Percentiles rank a stretch among this genome's conserved stretches.
Conservation (phyloP, 1,140 invertebrate genomes). For the Bombus impatiens region DNA sequence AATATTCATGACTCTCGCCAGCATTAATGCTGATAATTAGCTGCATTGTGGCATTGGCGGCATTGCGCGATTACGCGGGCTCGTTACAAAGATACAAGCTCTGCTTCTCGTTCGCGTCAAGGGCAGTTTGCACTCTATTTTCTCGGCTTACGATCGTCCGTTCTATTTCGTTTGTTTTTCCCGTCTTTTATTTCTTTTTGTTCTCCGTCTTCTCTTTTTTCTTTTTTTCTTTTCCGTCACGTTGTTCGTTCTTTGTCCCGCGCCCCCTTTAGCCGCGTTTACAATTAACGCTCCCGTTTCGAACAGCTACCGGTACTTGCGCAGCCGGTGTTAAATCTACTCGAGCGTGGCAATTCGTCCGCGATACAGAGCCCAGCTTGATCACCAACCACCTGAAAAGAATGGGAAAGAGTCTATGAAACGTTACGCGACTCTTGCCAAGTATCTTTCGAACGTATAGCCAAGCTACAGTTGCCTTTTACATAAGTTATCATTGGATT, state of each 20-base stretch:
- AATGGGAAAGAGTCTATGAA: neutral
- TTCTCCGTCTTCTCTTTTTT: too few species aligned
- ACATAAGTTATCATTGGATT: neutral
- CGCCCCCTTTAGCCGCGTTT: neutral
- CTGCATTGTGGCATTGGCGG: constrained; percentile 29
- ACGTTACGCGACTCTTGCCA: neutral
- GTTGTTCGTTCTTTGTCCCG: constrained; percentile 2
- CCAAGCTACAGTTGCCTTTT: neutral
- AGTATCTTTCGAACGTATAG: neutral
- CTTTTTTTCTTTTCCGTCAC: neutral
- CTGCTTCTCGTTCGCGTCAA: constrained; percentile 9
- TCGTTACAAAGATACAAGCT: constrained; percentile 11
- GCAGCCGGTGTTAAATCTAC: constrained; percentile 13
- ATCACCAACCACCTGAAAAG: neutral
- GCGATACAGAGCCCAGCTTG: constrained; percentile 3
- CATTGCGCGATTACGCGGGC: constrained; percentile 43
- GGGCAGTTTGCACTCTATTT: constrained; percentile 28
- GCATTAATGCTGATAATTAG: constrained; percentile 46
- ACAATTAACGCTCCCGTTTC: constrained; percentile 32
- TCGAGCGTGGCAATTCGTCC: constrained; percentile 29
- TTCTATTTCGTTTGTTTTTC: constrained; percentile 13
- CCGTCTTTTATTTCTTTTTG: too few species aligned
- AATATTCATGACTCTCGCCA: constrained; percentile 48
- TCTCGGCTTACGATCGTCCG: constrained; percentile 2
- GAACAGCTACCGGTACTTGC: neutral